These are phyloP conservation scores for Drosophila mojavensis DNA, from an alignment of 1,140 invertebrate species.

Conservation along the genomic window DNA sequence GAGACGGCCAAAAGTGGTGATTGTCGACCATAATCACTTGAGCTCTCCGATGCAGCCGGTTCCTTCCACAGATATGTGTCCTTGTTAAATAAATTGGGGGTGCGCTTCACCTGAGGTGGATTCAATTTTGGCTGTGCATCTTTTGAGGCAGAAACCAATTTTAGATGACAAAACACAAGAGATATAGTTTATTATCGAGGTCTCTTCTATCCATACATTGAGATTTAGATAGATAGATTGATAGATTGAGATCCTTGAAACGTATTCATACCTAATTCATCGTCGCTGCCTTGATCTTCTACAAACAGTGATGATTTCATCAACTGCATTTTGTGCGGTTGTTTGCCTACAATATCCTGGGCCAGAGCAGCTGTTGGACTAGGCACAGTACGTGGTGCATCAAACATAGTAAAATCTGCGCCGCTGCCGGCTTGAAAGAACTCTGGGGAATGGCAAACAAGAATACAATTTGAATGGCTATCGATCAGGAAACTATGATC, in stretches of 20 bases:
- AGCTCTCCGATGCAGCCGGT: conserved; percentile 53
- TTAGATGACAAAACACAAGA: background rate
- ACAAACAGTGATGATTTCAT: conserved; percentile 92
- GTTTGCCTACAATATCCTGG: conserved; percentile 85
- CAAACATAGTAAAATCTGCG: conserved; percentile 70
- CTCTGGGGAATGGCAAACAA: conserved; percentile 32
- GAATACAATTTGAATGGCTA: background rate
- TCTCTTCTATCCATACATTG: too few relatives aligned
- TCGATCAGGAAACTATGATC: background rate
- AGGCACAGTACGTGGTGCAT: conserved; percentile 35
- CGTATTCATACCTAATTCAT: conserved; percentile 36
- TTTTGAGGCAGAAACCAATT: background rate
- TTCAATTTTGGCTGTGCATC: background rate
- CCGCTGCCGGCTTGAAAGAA: conserved; percentile 68
- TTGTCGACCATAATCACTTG: conserved; percentile 65
- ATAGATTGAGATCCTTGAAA: background rate
- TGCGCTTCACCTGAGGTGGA: background rate
- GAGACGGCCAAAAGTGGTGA: conserved; percentile 55
- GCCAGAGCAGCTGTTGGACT: conserved; percentile 87
- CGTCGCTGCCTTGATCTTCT: conserved; percentile 57
- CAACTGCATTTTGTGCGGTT: conserved; percentile 89
- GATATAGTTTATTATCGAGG: too few relatives aligned
- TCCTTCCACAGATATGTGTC: conserved; percentile 52
- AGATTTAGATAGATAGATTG: background rate
- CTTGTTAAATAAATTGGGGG: conserved; percentile 16